Base-by-base conservation (phyloP, 2,888 invertebrate species). In the Synergus umbraculus region DNA sequence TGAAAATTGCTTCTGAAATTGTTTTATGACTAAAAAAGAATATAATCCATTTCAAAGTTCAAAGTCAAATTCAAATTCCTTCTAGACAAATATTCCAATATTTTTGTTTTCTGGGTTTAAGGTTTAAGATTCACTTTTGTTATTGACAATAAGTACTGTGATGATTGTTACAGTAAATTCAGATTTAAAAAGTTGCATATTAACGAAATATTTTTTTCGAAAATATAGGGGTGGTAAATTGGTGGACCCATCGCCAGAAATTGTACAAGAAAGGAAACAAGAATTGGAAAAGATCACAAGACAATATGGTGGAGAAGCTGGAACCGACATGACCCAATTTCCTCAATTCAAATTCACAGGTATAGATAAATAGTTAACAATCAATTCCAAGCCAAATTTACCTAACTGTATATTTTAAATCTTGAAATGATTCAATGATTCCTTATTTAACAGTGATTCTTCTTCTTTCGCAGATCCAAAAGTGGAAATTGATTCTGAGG, bases 281-380 rank as follows among this genome's bases (percentile, higher is more conserved):
- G 97, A 98, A 90, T 91, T 98, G 86, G 97, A 96, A 8, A 96
- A 97, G 92, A 94, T 98, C 54, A 95, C 96, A 77, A 95, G 94
- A 88, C 95, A 96, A 86, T 98, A 93, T 89, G 96, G 96, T 66
- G 97, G 96, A 86, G 96, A 95, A 77, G 90, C 94, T 13, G 97
- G 96, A 65, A 94, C 94, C 5, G 97, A 98, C 90, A 97, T 98
- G 96, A 96, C 96, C 22, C 94, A 97, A 92, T 98, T 99, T 92
- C 98, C 98, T 13, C 91, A 95, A 15, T 96, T 98, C 91, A 96
- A 95, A 89, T 98, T 98, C 88, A 93, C 94, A 41, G 97, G 92
- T 91, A 88, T 4, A n/a, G 18, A 22, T 12, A 69, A 22, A 49
- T 44, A 37, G 3, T 41, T 15, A 43, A 12, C 13, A 76, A 18